Percentiles rank a stretch among this genome's conserved stretches.
Conservation (phyloP, 2,888 invertebrate genomes). For the Escarpia spicata region DNA sequence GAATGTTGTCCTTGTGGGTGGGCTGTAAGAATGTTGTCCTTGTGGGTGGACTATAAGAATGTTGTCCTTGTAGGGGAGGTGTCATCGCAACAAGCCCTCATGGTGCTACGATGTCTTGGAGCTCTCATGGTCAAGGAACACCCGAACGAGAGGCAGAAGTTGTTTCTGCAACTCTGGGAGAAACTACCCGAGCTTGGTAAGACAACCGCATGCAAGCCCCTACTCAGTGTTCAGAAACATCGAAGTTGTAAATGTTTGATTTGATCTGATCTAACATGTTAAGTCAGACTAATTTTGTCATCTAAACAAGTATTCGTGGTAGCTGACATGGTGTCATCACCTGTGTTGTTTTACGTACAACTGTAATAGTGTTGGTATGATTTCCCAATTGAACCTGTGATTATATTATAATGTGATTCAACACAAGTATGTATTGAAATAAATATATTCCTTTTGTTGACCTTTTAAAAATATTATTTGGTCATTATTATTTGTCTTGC, state of each 20-base stretch:
- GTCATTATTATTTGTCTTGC: neutral
- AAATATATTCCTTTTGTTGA: neutral
- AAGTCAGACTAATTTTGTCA: neutral
- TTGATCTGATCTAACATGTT: neutral
- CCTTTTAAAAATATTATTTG: neutral
- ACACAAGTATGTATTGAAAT: neutral
- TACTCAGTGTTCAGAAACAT: neutral
- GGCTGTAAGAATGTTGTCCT: neutral
- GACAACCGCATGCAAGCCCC: neutral
- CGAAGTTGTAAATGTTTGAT: no score
- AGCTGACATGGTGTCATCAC: neutral
- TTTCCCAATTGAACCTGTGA: neutral
- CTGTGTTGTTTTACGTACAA: neutral
- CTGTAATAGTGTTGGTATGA: neutral
- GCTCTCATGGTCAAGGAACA: constrained; percentile 38
- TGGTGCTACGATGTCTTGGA: constrained; percentile 44
- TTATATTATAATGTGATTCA: neutral
- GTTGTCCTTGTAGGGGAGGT: neutral
- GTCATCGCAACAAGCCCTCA: constrained; percentile 37
- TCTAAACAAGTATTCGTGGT: no score
- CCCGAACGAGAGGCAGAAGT: constrained; percentile 23
- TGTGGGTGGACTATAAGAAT: neutral
- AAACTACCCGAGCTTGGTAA: constrained; percentile 13
- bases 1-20: no score
- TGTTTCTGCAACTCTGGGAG: constrained; percentile 36